Evolutionary conservation across 2,888 invertebrate species (phyloP).

Genomic region (Oscheius sp.): DNA sequence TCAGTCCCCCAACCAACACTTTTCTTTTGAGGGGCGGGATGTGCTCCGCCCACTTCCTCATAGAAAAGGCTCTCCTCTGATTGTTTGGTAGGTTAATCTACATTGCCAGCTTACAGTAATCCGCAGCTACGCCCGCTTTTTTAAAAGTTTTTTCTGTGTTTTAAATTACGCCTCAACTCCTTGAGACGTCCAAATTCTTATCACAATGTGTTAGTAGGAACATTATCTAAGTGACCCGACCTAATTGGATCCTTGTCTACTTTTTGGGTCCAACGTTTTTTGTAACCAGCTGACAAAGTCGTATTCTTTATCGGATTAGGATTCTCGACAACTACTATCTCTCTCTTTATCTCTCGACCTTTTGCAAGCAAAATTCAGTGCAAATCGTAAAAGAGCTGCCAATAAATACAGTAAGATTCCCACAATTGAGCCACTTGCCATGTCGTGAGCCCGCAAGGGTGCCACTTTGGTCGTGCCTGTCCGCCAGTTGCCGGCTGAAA

Average conservation of each 20-base stretch:
- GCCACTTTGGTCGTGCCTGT: slow-evolving; percentile 24
- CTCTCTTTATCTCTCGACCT: no score
- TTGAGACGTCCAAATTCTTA: background rate
- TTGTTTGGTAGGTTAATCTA: slow-evolving; percentile 7
- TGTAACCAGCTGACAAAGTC: slow-evolving; percentile 1
- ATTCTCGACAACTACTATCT: background rate
- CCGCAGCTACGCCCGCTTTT: background rate
- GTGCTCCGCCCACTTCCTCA: slow-evolving; percentile 24
- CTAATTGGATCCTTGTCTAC: slow-evolving; percentile 10
- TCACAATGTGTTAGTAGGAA: background rate
- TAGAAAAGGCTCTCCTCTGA: slow-evolving; percentile 14
- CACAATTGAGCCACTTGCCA: slow-evolving; percentile 7
- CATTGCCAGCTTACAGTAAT: slow-evolving; percentile 18
- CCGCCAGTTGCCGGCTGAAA: slow-evolving; percentile 28
- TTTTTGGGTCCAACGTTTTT: background rate
- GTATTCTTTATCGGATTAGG: background rate
- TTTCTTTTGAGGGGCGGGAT: slow-evolving; percentile 27
- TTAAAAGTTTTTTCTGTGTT: background rate
- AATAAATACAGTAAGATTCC: slow-evolving; percentile 17
- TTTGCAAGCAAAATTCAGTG: background rate
- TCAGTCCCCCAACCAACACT: no score
- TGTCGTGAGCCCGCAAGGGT: slow-evolving; percentile 16
- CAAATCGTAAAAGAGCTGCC: background rate
- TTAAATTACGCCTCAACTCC: background rate
- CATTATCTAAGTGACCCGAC: slow-evolving; percentile 19